These are phyloP conservation scores for Diploscapter pachys DNA, from an alignment of 1,140 invertebrate genomes.

Conservation along the genomic window DNA sequence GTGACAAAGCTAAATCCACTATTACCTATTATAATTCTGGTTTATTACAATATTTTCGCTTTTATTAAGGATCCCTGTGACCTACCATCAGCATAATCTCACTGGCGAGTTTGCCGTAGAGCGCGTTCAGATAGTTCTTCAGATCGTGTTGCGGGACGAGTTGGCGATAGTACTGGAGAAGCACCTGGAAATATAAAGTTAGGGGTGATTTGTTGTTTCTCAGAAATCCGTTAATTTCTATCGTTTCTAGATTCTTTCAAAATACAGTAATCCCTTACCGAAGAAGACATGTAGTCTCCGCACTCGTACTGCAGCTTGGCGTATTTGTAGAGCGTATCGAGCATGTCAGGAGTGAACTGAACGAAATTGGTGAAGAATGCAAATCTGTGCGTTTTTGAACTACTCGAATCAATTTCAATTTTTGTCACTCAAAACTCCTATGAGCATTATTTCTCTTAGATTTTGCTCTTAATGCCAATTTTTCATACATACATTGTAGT, in stretches of 20 bases:
- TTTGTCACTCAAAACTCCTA: no score
- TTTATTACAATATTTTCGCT: no score
- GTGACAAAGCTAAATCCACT: no score
- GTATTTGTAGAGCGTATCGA: slow-evolving; percentile 87
- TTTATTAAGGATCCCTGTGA: neutral
- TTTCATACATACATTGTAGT: slow-evolving; percentile 68
- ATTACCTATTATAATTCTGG: no score
- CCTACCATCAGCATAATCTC: slow-evolving; percentile 84
- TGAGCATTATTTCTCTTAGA: no score
- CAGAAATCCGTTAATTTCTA: no score
- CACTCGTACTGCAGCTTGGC: slow-evolving; percentile 97
- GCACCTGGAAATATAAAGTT: no score
- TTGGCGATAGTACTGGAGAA: slow-evolving; percentile 86
- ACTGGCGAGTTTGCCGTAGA: slow-evolving; percentile 96
- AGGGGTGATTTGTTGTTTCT: no score
- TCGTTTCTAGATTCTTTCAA: no score
- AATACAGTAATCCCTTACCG: slow-evolving; percentile 67
- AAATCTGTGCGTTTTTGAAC: slow-evolving; percentile 41
- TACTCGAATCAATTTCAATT: no score
- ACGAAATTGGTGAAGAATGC: slow-evolving; percentile 9
- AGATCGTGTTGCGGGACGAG: slow-evolving; percentile 67
- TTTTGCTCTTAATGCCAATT: no score
- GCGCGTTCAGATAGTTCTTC: slow-evolving; percentile 83
- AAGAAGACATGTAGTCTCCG: slow-evolving; percentile 89
- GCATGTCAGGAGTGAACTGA: slow-evolving; percentile 84